Base-by-base conservation (phyloP, 2,113 vertebrate species). In the Chamaea fasciata region DNA sequence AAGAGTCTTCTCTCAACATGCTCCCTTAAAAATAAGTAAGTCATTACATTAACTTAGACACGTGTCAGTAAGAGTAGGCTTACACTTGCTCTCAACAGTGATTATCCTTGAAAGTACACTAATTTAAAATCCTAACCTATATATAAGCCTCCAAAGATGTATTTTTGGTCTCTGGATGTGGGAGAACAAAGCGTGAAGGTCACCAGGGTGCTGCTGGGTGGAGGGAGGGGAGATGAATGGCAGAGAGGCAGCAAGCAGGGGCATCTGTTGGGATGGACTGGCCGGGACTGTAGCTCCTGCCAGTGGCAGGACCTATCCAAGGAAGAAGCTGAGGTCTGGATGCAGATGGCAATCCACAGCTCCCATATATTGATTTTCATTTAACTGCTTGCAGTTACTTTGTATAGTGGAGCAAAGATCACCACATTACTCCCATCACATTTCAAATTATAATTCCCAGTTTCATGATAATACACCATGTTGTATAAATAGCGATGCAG, bases 391-490 rank as follows among this genome's bases (percentile, higher is more conserved):
- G 33, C 23, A 31, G 18, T 55, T 55, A 31, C 18, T 64, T 63
- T 57, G 22, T 30, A 23, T 7, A 71, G 63, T 0, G 0, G 23
- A 80, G 77, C 11, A 65, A 59, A 2, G 6, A 52, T 71, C 57
- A 67, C 6, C 26, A 41, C 28, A 26, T n/a, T 67, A 16, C 26
- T 74, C 20, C 26, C 53, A 47, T 19, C 49, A 33, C 8, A 1
- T 96, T 95, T 75, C 84, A 88, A 84, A 82, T 63, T 67, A 50
- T 4, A 37, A 81, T 31, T 83, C 67, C 62, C 15, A 1, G 22
- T 78, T 87, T 41, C 85, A 67, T 6, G 9, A 26, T 28, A 70
- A 81, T 30, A 75, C 59, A 42, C 31, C 67, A 41, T 12, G 13
- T 22, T 49, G 18, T 27, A 46, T 35, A 35, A 59, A 65, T 10